Evolutionary conservation across 2,797 vertebrate genomes (phyloP), one percentile per base, ranked within the genome.

Genomic region (Loriculus beryllinus): DNA sequence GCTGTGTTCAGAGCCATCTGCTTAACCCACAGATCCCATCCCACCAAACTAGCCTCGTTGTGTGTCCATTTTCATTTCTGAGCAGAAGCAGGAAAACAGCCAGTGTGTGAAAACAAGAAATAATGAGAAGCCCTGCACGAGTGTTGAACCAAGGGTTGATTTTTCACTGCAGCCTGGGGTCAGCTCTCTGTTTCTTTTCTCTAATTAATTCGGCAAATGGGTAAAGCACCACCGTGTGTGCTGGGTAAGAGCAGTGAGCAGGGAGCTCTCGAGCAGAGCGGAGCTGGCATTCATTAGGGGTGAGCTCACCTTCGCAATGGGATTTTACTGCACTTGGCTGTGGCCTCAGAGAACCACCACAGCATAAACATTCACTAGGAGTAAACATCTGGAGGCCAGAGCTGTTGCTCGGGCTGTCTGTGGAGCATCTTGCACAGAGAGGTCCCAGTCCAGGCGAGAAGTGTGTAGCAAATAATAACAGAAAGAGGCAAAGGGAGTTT

Each of bases 301-400:
- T 89, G 94, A 95, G 79, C 57, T 95, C 88, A 91, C 86, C 94
- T 85, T 89, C 2, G 0, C 9, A 17, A 10, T 25, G 84, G 56
- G 82, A 52, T 93, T 93, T 87, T 76, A 51, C 86, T 85, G 81
- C 15, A 33, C 86, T 94, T 85, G 76, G 82, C 88, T 45, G 28
- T 1, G 3, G 90, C 82, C 90, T 80, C 75, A 49, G 74, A 76
- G 93, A 86, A 88, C 88, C 78, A 79, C 76, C 78, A 37, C 65
- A 65, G 79, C 17, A 68, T 76, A 81, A 49, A 64, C 43, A 19
- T 39, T 90, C 2, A 0, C 80, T 92, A 49, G 85, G 52, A 93
- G 51, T 12, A 80, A 94, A 81, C 93, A 91, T 93, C 87, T 96
- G 94, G 95, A 81, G 69, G 47, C 93, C 96, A 94, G 91, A 95